phyloP scores from a whole-genome alignment of 2,888 invertebrate species.

The Drosophila dives region DNA sequence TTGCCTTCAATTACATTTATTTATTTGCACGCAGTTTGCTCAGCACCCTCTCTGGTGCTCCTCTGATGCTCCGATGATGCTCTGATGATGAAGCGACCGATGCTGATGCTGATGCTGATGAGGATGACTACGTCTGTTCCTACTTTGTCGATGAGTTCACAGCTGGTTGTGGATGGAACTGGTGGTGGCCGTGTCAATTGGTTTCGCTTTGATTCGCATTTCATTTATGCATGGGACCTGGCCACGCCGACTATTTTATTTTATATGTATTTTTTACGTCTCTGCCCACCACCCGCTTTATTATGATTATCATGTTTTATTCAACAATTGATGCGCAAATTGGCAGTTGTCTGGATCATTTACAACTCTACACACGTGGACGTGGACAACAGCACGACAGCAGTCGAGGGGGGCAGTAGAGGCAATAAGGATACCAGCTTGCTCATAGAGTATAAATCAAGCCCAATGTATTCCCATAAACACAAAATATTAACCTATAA shows the following conservation, averaged over 20 bases:
- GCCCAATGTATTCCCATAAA: conserved; percentile 36
- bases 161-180: conserved; percentile 48
- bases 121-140: conserved; percentile 22
- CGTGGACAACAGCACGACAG: conserved; percentile 31
- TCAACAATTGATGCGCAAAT: conserved; percentile 81
- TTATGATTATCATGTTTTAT: conserved; percentile 81
- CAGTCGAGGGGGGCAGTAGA: conserved; percentile 4
- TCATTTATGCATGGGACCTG: conserved; percentile 70
- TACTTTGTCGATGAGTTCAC: conserved; percentile 23
- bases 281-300: conserved; percentile 45
- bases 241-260: conserved; percentile 70
- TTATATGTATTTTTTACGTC: conserved; percentile 49
- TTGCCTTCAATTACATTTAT: conserved; percentile 81
- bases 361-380: conserved; percentile 74
- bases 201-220: conserved; percentile 79
- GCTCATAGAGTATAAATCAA: conserved; percentile 40
- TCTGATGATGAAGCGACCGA: conserved; percentile 20
- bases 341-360: conserved; percentile 81
- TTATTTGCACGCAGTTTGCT: conserved; percentile 69
- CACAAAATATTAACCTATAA: neutral
- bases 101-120: conserved; percentile 12
- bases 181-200: conserved; percentile 67
- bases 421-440: conserved; percentile 17
- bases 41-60: conserved; percentile 2
- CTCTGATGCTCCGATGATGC: no score